These are phyloP conservation scores for Turritopsis rubra DNA, from an alignment of 30 jellyfish, hydroid and myxozoan genomes.

Conservation along the genomic window DNA sequence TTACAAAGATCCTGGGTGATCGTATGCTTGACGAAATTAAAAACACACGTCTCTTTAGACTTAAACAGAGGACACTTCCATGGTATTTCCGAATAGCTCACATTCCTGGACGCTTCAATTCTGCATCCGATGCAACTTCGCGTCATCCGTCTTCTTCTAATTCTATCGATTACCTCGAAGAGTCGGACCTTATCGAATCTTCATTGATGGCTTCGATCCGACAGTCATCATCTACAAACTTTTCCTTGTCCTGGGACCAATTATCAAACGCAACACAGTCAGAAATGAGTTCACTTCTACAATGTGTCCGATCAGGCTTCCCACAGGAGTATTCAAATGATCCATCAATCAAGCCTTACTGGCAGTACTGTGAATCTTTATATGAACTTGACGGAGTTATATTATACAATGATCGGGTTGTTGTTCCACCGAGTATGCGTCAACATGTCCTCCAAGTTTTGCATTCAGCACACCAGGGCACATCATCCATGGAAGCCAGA, in stretches of 20 bases:
- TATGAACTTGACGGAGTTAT: not conserved
- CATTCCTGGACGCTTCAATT: not conserved
- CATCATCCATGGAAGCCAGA: not conserved
- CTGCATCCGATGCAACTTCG: not conserved
- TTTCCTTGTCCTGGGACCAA: slow-evolving; percentile 12
- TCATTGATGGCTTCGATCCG: slow-evolving; percentile 4
- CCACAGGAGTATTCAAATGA: not conserved
- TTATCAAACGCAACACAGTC: not conserved
- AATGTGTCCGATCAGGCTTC: slow-evolving; percentile 5
- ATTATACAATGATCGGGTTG: slow-evolving; percentile 18
- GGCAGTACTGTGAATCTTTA: not conserved
- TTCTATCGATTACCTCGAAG: not conserved
- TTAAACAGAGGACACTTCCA: slow-evolving; percentile 13
- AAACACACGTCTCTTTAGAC: not conserved
- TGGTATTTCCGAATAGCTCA: not conserved
- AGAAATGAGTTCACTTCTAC: not conserved
- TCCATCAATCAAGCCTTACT: not conserved
- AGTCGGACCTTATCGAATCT: not conserved
- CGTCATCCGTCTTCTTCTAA: slow-evolving; percentile 5
- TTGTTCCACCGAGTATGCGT: slow-evolving; percentile 9
- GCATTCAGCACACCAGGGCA: slow-evolving; percentile 29
- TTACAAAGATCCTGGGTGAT: slow-evolving; percentile 18
- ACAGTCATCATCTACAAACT: not conserved
- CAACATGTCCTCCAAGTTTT: not conserved
- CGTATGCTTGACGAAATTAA: slow-evolving; percentile 9